Evolutionary conservation across 1,140 invertebrate genomes (phyloP).

Genomic region (Papilio polytes): DNA sequence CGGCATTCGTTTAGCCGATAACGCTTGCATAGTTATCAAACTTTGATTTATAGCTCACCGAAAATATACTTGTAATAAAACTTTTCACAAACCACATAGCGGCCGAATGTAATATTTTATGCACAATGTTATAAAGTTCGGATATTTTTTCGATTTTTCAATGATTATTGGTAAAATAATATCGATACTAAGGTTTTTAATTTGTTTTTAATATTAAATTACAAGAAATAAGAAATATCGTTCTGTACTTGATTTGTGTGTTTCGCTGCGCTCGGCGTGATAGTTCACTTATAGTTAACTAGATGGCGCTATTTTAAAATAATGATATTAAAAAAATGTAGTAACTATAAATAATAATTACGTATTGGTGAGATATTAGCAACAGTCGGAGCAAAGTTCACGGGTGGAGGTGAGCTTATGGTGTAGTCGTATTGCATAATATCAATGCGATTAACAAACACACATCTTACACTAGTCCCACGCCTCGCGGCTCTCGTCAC

Average conservation of each 20-base stretch:
- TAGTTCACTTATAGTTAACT: neutral
- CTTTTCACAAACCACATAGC: neutral
- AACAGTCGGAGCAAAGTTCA: too few species aligned
- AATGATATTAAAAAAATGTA: neutral
- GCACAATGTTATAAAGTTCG: neutral
- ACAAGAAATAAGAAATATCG: neutral
- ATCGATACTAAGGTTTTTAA: neutral
- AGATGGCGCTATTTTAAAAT: neutral
- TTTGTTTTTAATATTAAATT: neutral
- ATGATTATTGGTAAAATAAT: neutral
- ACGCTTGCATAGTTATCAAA: constrained; percentile 19
- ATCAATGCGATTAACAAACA: too few species aligned
- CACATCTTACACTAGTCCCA: too few species aligned
- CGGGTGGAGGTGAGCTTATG: too few species aligned
- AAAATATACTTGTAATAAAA: constrained; percentile 11
- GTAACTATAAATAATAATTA: too few species aligned
- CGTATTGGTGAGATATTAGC: too few species aligned
- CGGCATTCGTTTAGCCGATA: neutral
- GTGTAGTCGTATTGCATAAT: too few species aligned
- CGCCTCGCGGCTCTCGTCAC: too few species aligned
- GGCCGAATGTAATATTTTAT: neutral
- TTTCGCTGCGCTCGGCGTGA: neutral
- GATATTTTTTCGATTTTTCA: too few species aligned
- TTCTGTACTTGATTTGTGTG: neutral
- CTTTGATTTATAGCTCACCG: neutral